A percentile compares a stretch with the other conserved stretches of the same genome.
Conservation (phyloP, 1,140 invertebrate species). For the Drosophila punjabiensis region DNA sequence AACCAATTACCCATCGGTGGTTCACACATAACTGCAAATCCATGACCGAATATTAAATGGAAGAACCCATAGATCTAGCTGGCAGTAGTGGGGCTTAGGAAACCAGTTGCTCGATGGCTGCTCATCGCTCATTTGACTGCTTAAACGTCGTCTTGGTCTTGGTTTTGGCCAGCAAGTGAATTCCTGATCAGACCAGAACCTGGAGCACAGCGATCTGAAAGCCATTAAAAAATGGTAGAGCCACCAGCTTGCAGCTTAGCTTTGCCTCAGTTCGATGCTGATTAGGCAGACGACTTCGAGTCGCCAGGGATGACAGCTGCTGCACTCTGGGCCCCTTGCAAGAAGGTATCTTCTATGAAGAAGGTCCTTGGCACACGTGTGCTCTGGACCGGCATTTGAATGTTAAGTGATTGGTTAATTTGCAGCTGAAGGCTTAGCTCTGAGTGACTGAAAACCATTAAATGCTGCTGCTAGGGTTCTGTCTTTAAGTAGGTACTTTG, state of each 20-base stretch:
- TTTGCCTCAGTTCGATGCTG: conserved; percentile 38
- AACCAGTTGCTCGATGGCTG: conserved; percentile 65
- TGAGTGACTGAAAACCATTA: conserved; percentile 20
- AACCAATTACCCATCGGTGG: conserved; percentile 35
- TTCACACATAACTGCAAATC: conserved; percentile 79
- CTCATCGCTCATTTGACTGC: conserved; percentile 65
- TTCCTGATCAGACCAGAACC: conserved; percentile 23
- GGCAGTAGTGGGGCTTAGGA: conserved; percentile 7
- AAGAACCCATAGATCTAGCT: conserved; percentile 26
- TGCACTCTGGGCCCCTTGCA: neutral
- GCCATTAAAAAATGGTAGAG: conserved; percentile 61
- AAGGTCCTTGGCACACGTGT: conserved; percentile 41
- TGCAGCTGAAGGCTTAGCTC: conserved; percentile 30
- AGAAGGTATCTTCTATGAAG: neutral
- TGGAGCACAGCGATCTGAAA: conserved; percentile 38
- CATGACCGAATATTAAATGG: conserved; percentile 75
- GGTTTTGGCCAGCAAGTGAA: conserved; percentile 42
- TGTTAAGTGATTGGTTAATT: conserved; percentile 80
- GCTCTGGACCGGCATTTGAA: conserved; percentile 61
- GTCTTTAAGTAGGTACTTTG: conserved; percentile 11
- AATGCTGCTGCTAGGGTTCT: neutral
- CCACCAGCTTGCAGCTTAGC: conserved; percentile 1
- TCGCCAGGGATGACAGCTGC: conserved; percentile 58
- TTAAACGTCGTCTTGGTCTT: conserved; percentile 60
- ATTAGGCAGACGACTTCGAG: conserved; percentile 61